Percentiles rank a stretch among this genome's conserved stretches.
Evolutionary conservation across 2,888 invertebrate genomes (phyloP).

Genomic region (Drosophila phalerata): DNA sequence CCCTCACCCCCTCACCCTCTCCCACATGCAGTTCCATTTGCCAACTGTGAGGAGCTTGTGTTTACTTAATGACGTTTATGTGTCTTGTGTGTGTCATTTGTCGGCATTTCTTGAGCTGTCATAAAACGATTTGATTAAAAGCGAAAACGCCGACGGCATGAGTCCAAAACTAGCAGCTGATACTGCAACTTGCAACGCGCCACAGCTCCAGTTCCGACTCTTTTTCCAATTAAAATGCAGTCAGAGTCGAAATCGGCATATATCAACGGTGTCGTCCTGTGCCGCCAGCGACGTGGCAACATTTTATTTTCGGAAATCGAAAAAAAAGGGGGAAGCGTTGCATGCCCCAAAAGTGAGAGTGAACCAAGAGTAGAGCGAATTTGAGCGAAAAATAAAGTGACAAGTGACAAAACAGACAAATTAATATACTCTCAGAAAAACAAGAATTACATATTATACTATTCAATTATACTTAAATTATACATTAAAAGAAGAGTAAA

Average conservation of each 20-base stretch:
- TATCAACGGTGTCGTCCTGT: conserved; percentile 42
- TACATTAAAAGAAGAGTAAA: neutral
- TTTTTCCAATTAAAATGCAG: conserved; percentile 80
- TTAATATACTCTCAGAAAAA: conserved; percentile 28
- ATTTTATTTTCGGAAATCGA: conserved; percentile 83
- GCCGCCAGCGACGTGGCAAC: conserved; percentile 46
- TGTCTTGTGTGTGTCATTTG: conserved; percentile 78
- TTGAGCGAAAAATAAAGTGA: conserved; percentile 1
- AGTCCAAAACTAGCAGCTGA: conserved; percentile 53
- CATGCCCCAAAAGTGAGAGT: conserved; percentile 39
- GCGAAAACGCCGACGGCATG: conserved; percentile 68
- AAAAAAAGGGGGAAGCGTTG: conserved; percentile 40
- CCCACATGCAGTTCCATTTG: conserved; percentile 13
- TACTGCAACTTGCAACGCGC: conserved; percentile 20
- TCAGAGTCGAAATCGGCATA: conserved; percentile 33
- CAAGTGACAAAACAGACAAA: neutral
- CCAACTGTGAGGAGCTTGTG: conserved; percentile 39
- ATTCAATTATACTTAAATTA: neutral
- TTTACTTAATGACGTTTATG: conserved; percentile 78
- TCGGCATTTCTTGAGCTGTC: conserved; percentile 78
- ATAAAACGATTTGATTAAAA: conserved; percentile 84
- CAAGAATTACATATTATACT: neutral
- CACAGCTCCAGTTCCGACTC: conserved; percentile 23
- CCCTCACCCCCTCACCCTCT: conserved; percentile 5
- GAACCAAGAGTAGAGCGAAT: conserved; percentile 17